phyloP scores from a whole-genome alignment of 2,113 vertebrate species.

The Baryphthengus martii region DNA sequence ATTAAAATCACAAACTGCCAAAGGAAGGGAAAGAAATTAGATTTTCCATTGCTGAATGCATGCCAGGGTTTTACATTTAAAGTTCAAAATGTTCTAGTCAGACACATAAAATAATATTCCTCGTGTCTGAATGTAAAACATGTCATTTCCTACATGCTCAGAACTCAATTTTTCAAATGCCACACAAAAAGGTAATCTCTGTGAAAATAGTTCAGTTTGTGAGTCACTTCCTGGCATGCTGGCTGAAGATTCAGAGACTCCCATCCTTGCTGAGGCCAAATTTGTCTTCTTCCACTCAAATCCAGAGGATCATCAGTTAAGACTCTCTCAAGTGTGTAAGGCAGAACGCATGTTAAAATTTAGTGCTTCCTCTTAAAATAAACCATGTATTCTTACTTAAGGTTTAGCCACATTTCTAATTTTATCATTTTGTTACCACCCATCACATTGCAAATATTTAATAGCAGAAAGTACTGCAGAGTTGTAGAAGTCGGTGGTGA shows the following conservation, averaged over 20 bases:
- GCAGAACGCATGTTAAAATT: fast-evolving
- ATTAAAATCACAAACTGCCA: neutral
- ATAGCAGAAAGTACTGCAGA: neutral
- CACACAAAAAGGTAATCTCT: neutral
- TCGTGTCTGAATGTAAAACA: neutral
- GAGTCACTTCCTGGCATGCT: slow-evolving; percentile 33
- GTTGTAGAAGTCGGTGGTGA: neutral
- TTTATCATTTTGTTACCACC: neutral
- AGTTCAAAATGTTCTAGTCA: slow-evolving; percentile 10
- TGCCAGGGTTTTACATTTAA: neutral
- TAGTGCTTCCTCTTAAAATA: neutral
- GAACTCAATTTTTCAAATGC: neutral
- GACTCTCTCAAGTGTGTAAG: neutral
- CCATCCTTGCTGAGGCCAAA: neutral
- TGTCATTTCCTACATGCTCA: slow-evolving; percentile 20
- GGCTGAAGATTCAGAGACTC: neutral
- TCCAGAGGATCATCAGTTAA: neutral
- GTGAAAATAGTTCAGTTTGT: neutral
- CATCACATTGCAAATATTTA: neutral
- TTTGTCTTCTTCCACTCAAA: neutral
- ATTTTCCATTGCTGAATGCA: neutral
- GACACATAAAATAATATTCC: neutral
- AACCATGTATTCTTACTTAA: neutral
- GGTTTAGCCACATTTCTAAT: neutral
- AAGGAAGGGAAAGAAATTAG: neutral